Evolutionary conservation across 1,140 invertebrate species (phyloP), one percentile per base, ranked within the genome.

Genomic region (Elymnias hypermnestra): DNA sequence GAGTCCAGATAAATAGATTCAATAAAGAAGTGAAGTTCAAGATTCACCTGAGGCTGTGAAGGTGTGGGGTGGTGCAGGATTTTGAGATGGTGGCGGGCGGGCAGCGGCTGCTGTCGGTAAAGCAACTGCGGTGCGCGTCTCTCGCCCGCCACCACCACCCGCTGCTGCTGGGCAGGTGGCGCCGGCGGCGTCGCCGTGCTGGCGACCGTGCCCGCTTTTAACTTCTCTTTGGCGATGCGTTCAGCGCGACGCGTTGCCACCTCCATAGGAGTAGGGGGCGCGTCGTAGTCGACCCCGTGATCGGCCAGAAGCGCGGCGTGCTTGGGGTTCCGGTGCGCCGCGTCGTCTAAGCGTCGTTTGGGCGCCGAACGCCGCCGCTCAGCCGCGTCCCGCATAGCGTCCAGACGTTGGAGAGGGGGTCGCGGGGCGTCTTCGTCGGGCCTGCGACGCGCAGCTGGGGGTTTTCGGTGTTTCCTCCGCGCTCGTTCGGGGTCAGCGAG

Each of bases 401-500:
- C 95, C 65, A 94, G 95, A 45, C 93, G 89, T n/a, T 91, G 87
- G 26, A 78, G 58, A 41, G 73, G 71, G 28, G 71, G 74, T 5
- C 71, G 66, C 47, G 71, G 71, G 51, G 63, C 40, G 37, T 71
- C 66, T 88, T 90, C 76, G 91, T 92, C 29, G 86, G 73, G 61
- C 64, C 45, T 63, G 10, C 15, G 33, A 5, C 59, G 35, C 33
- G 59, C 56, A 91, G 92, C n/a, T n/a, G n/a, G 67, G 93, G 93
- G 6, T 92, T 92, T 29, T 85, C 83, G 77, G 96, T 96, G 69
- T 93, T 96, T 95, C 89, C 71, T 69, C 95, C 94, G 63, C 94
- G 91, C 90, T 42, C 94, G 90, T 68, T 98, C 97, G 2, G 95
- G 90, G 72, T 98, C 97, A 8, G 95, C 91, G 0, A 97, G 94